These are phyloP conservation scores for Tryphoninae sp. DNA, from an alignment of 2,888 invertebrate genomes.

Conservation along the genomic window DNA sequence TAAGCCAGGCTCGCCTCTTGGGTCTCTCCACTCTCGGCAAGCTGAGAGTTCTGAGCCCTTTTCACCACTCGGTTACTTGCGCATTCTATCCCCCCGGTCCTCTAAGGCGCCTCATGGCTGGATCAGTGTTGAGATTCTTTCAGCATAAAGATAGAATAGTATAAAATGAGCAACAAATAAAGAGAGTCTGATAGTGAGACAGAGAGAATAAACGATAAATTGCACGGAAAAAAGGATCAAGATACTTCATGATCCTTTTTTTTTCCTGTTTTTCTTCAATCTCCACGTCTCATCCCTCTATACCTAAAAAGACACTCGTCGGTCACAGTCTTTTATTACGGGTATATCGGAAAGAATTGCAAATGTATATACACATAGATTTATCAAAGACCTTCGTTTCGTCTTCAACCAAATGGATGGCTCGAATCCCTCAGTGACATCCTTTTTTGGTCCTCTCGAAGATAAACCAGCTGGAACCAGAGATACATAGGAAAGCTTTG, in stretches of 20 bases:
- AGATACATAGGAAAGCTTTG: conserved; percentile 2
- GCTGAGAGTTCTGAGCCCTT: neutral
- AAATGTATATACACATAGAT: neutral
- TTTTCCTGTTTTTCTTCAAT: conserved; percentile 15
- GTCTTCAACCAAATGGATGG: neutral
- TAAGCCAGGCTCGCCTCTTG: conserved; percentile 37
- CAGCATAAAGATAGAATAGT: neutral
- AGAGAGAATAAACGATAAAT: neutral
- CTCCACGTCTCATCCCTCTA: neutral
- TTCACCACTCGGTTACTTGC: neutral
- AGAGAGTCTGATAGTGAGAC: neutral
- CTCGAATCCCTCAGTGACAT: neutral
- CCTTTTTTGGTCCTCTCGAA: neutral
- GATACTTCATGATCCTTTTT: conserved; percentile 29
- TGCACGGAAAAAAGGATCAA: neutral
- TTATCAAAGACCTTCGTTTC: neutral
- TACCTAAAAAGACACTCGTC: neutral
- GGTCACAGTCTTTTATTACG: neutral
- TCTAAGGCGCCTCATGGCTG: conserved; percentile 11
- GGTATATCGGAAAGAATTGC: neutral
- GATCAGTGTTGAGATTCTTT: conserved; percentile 39
- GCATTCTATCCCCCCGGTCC: conserved; percentile 10
- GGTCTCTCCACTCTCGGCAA: conserved; percentile 36
- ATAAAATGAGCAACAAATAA: neutral
- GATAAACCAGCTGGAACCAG: conserved; percentile 7